A percentile compares a stretch with the other conserved stretches of the same genome.
These are phyloP conservation scores for Emberiza fucata DNA, from an alignment of 2,113 vertebrate species.

Conservation along the genomic window DNA sequence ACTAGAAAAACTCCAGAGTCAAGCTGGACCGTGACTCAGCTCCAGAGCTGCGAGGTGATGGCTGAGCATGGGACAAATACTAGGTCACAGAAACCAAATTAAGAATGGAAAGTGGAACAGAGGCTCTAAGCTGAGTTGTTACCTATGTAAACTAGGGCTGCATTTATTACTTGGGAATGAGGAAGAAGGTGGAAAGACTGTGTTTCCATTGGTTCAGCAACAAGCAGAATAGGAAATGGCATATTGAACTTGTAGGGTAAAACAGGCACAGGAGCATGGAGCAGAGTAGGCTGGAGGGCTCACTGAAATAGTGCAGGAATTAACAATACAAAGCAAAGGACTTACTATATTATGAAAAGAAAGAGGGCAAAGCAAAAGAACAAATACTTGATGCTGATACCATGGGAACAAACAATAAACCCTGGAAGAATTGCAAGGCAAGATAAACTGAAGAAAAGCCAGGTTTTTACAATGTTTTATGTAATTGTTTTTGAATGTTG, in stretches of 20 bases:
- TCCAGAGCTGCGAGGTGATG: background rate
- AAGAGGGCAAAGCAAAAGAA: background rate
- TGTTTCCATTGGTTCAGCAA: background rate
- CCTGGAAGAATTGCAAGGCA: background rate
- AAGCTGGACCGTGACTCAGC: background rate
- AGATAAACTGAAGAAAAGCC: background rate
- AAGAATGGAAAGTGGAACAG: slow-evolving; percentile 7
- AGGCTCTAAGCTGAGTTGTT: background rate
- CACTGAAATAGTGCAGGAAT: background rate
- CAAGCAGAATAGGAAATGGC: background rate
- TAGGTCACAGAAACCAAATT: slow-evolving; percentile 51
- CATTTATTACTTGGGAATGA: slow-evolving; percentile 1
- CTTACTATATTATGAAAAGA: background rate
- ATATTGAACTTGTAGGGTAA: background rate
- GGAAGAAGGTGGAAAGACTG: slow-evolving; percentile 1
- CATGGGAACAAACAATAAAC: background rate
- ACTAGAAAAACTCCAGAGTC: background rate
- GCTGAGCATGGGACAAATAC: background rate
- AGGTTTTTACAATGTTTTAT: background rate
- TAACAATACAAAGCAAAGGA: background rate
- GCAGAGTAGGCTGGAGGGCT: background rate
- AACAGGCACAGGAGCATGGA: background rate
- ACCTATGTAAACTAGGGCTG: background rate
- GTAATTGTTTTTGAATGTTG: background rate
- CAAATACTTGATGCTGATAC: background rate